A percentile compares a stretch with the other conserved stretches of the same genome.
These are phyloP conservation scores for Paramormyrops kingsleyae DNA, from an alignment of 2,113 vertebrate species.

Conservation along the genomic window DNA sequence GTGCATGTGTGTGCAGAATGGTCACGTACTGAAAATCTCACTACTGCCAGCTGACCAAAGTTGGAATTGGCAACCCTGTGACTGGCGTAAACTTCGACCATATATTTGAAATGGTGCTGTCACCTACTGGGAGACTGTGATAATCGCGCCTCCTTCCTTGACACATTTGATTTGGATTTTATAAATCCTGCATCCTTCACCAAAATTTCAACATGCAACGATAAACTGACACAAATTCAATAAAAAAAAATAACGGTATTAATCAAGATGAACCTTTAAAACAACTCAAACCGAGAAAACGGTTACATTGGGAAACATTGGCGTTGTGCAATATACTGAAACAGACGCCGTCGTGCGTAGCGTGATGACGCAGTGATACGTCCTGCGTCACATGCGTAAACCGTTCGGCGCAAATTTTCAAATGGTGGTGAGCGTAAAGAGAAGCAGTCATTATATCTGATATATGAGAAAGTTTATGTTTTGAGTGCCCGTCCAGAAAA, in stretches of 20 bases:
- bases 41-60: background rate
- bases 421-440: slow-evolving; percentile 38
- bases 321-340: too few relatives aligned
- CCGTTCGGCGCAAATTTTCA: slow-evolving; percentile 69
- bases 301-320: background rate
- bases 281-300: background rate
- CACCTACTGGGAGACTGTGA: slow-evolving; percentile 22
- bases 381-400: slow-evolving; percentile 36
- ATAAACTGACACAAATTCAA: background rate
- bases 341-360: background rate
- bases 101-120: slow-evolving; percentile 21
- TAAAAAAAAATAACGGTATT: background rate
- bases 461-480: background rate
- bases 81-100: background rate
- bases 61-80: background rate
- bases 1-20: background rate
- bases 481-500: background rate
- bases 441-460: background rate
- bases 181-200: background rate
- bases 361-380: slow-evolving; percentile 34
- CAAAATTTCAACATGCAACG: background rate
- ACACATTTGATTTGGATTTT: background rate
- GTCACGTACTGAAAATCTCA: background rate
- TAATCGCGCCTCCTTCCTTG: background rate
- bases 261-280: background rate